phyloP scores from a whole-genome alignment of 2,113 vertebrate genomes.

The Turnix velox region DNA sequence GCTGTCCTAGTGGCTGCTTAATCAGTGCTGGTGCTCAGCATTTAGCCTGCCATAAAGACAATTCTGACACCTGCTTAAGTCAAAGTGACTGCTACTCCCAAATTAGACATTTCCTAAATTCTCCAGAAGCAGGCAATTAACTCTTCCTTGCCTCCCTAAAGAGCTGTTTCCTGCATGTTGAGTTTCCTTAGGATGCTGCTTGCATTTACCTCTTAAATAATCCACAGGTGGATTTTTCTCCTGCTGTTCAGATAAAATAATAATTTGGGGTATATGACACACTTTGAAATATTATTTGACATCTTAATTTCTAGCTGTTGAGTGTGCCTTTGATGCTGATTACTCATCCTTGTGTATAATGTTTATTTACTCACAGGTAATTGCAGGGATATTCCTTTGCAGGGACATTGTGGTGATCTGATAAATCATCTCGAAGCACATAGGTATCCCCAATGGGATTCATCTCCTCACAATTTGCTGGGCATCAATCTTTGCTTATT shows the following conservation, averaged over 20 bases:
- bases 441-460: neutral
- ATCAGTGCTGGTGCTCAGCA: neutral
- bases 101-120: neutral
- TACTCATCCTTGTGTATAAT: fast-evolving
- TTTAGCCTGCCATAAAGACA: neutral
- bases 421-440: neutral
- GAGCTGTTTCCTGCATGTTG: neutral
- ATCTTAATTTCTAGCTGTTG: neutral
- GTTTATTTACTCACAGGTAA: neutral
- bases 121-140: neutral
- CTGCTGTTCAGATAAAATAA: neutral
- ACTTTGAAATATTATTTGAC: neutral
- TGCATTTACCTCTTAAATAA: fast-evolving
- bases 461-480: neutral
- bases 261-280: neutral
- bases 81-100: neutral
- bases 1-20: neutral
- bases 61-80: fast-evolving
- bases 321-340: neutral
- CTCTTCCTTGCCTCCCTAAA: neutral
- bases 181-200: neutral
- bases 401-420: fast-evolving
- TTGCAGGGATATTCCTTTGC: neutral
- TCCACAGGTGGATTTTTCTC: neutral
- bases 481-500: neutral